A percentile compares a stretch with the other conserved stretches of the same genome.
Evolutionary conservation across 2,113 vertebrate genomes (phyloP).

Genomic region (Cochlearius cochlearius): DNA sequence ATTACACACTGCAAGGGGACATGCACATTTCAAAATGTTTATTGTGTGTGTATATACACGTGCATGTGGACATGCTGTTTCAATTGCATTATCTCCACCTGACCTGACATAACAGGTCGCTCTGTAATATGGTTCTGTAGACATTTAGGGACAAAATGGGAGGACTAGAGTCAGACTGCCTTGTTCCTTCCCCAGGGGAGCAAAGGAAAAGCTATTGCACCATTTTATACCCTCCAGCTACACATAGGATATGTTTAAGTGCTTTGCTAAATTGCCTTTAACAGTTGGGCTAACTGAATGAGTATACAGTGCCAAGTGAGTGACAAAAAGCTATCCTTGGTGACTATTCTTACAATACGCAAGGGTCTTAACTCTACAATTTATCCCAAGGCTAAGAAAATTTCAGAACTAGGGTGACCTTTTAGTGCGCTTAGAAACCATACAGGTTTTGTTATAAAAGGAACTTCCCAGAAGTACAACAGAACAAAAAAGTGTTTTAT

Average conservation of each 20-base stretch:
- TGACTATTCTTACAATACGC: background rate
- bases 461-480: background rate
- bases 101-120: background rate
- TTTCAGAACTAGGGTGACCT: background rate
- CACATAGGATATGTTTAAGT: background rate
- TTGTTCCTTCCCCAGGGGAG: background rate
- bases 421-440: background rate
- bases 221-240: background rate
- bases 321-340: background rate
- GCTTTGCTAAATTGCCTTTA: background rate
- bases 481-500: background rate
- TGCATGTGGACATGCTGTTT: background rate
- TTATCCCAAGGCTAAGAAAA: background rate
- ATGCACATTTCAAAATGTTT: background rate
- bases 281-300: background rate
- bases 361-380: background rate
- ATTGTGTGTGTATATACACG: background rate
- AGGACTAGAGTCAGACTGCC: background rate
- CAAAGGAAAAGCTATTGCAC: background rate
- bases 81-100: background rate
- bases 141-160: background rate
- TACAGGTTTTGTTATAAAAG: background rate
- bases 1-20: background rate
- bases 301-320: background rate
- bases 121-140: background rate